Conservation (phyloP, 2,888 invertebrate genomes). For the Chymomyza fuscimana region DNA sequence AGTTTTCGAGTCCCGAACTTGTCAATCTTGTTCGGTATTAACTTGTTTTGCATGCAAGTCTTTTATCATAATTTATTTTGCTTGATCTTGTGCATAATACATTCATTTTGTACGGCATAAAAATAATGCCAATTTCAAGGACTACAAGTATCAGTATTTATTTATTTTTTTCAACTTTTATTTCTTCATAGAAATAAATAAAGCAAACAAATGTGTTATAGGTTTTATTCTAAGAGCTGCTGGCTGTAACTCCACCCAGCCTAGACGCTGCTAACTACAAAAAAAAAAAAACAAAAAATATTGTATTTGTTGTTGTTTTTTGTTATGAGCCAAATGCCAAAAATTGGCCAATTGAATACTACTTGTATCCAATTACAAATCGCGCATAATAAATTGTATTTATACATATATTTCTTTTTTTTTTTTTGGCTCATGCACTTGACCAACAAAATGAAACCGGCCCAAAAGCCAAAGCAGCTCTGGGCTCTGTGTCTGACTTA, state of each 20-base stretch:
- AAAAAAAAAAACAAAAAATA: neutral
- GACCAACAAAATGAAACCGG: slow-evolving; percentile 1
- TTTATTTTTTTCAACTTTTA: neutral
- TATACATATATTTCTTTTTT: neutral
- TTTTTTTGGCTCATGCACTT: neutral
- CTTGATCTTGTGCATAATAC: slow-evolving; percentile 4
- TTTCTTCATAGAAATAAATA: slow-evolving; percentile 37
- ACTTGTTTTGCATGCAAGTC: neutral
- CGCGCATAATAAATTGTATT: neutral
- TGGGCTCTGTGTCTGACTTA: neutral
- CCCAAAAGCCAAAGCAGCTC: neutral
- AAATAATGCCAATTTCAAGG: slow-evolving; percentile 43
- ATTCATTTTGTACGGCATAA: neutral
- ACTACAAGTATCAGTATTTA: slow-evolving; percentile 28
- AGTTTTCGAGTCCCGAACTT: too few species aligned
- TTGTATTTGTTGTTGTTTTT: neutral
- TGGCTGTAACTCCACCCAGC: slow-evolving; percentile 26
- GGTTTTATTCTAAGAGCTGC: slow-evolving; percentile 18
- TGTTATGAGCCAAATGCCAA: neutral
- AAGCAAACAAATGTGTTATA: slow-evolving; percentile 1
- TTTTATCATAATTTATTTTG: neutral
- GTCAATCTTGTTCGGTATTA: neutral
- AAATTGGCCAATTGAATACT: slow-evolving; percentile 42
- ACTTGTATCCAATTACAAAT: slow-evolving; percentile 28
- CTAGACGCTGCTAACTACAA: neutral